These are phyloP conservation scores for Leptopilina clavipes DNA, from an alignment of 1,140 invertebrate genomes.

Conservation along the genomic window DNA sequence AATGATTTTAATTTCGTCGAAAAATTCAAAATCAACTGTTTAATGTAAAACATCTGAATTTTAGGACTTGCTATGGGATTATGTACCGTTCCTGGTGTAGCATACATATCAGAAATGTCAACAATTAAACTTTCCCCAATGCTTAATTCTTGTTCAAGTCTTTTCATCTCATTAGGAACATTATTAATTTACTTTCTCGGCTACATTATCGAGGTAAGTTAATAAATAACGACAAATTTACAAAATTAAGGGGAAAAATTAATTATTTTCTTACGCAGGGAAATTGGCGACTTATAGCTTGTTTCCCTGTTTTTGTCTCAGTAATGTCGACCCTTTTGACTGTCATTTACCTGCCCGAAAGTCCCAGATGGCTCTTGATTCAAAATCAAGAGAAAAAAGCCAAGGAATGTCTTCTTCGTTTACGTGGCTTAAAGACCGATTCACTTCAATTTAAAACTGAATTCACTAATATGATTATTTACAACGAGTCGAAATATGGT, in stretches of 20 bases:
- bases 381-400: slow-evolving; percentile 73
- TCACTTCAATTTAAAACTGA: slow-evolving; percentile 82
- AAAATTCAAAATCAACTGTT: no score
- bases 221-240: slow-evolving; percentile 4
- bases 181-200: slow-evolving; percentile 77
- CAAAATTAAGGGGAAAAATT: no score
- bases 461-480: slow-evolving; percentile 82
- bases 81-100: slow-evolving; percentile 45
- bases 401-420: slow-evolving; percentile 68
- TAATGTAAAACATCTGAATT: not conserved
- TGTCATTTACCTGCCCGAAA: slow-evolving; percentile 78
- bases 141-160: slow-evolving; percentile 77
- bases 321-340: slow-evolving; percentile 72
- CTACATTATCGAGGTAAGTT: slow-evolving; percentile 64
- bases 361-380: slow-evolving; percentile 79
- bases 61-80: slow-evolving; percentile 67
- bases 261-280: slow-evolving; percentile 63
- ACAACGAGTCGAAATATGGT: slow-evolving; percentile 77
- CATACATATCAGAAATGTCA: slow-evolving; percentile 79
- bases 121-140: slow-evolving; percentile 76
- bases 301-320: slow-evolving; percentile 76
- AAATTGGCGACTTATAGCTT: slow-evolving; percentile 76
- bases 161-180: slow-evolving; percentile 77
- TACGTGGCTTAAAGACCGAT: slow-evolving; percentile 73
- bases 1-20: no score